Conservation (phyloP, 2,888 invertebrate species). For the Diadegma fenestrale region DNA sequence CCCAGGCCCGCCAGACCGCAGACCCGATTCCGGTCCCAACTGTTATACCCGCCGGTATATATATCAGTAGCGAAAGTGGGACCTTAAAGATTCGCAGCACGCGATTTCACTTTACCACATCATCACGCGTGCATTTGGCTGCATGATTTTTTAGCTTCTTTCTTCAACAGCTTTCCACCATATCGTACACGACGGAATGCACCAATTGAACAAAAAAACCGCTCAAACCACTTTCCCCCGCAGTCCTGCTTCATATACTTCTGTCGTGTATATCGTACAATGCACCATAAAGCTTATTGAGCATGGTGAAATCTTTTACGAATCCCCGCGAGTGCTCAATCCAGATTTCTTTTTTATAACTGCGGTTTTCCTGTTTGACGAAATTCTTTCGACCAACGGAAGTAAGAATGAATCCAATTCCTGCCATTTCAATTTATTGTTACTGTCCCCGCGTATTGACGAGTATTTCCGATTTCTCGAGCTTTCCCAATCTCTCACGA, state of each 20-base stretch:
- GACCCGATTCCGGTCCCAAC: conserved; percentile 77
- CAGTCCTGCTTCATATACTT: conserved; percentile 16
- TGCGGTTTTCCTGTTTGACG: conserved; percentile 63
- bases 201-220: conserved; percentile 23
- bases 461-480: conserved; percentile 38
- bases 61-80: conserved; percentile 39
- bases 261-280: conserved; percentile 16
- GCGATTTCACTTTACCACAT: conserved; percentile 59
- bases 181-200: conserved; percentile 7
- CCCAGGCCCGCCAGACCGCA: conserved; percentile 78
- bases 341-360: conserved; percentile 66
- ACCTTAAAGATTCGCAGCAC: conserved; percentile 65
- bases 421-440: neutral
- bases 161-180: conserved; percentile 22
- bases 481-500: neutral
- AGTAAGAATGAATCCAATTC: conserved; percentile 42
- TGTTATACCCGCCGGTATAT: conserved; percentile 68
- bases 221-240: conserved; percentile 55
- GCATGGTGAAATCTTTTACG: conserved; percentile 66
- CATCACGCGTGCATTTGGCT: conserved; percentile 32
- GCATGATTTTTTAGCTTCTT: conserved; percentile 57
- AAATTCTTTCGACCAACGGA: conserved; percentile 56
- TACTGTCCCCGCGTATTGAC: neutral
- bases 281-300: conserved; percentile 61
- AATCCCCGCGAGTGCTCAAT: conserved; percentile 55